Evolutionary conservation across 1,140 invertebrate genomes (phyloP), one percentile per base, ranked within the genome.

Genomic region (Samia ricini): DNA sequence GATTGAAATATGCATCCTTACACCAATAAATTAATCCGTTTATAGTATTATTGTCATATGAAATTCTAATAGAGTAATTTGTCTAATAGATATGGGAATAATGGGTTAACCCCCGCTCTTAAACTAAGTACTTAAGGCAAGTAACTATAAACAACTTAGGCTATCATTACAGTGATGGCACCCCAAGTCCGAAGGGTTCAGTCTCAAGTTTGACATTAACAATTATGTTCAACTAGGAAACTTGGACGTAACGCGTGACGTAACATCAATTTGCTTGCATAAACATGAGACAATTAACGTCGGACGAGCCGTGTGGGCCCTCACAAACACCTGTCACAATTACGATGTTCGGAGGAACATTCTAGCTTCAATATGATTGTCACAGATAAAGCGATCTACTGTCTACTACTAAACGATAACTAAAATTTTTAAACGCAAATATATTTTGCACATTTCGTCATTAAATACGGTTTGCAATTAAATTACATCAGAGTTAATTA

Each of bases 271-370:
- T 57, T 57, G 56, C 42, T 57, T 57, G 26, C 56, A 57, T 57
- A 57, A 57, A 57, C 56, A 57, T 57, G 29, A 57, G 56, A 29
- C 56, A 57, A 42, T 57, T 57, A 57, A 57, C 56, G 56, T 57
- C 26, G 56, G 56, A 26, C 26, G 10, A 57, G 56, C 20, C 18
- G 4, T 56, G 54, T 56, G 54, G 56, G 26, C 29, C 52, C 52
- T 36, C 19, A 29, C 26, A 33, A 57, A 57, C 56, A 57, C 56
- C 56, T 57, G 56, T 29, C 24, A 57, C 56, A 33, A 42, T 42
- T 42, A 42, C 33, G 8, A 15, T 12, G 33, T 42, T 12, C 33
- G 33, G 12, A 1, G 4, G 12, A 42, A 42, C 33, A 42, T 15
- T 15, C 33, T 15, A 42, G 33, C 7, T 15, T 15, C 1, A 15